A percentile compares a stretch with the other conserved stretches of the same genome.
Evolutionary conservation across 2,113 vertebrate species (phyloP).

Genomic region (Abramis brama): DNA sequence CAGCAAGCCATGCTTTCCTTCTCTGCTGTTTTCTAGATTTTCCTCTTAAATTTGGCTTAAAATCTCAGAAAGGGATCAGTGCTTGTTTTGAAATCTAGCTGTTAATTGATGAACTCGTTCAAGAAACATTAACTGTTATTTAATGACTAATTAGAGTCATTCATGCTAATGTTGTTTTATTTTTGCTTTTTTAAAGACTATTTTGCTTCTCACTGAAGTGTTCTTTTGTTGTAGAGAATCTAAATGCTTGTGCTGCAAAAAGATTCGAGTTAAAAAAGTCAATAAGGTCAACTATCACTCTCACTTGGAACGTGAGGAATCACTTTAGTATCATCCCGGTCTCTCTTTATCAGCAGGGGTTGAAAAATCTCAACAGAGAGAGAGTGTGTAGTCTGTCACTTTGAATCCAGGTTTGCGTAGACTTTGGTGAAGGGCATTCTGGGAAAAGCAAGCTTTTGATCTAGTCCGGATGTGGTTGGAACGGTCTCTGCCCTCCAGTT

Average conservation of each 20-base stretch:
- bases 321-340: neutral
- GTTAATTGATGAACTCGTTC: neutral
- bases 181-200: neutral
- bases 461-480: slow-evolving; percentile 39
- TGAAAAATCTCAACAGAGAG: neutral
- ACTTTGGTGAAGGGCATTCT: slow-evolving; percentile 7
- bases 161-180: neutral
- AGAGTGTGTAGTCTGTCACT: neutral
- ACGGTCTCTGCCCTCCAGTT: slow-evolving; percentile 22
- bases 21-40: neutral
- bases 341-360: neutral
- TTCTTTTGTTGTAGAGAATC: neutral
- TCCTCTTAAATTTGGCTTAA: neutral
- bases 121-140: neutral
- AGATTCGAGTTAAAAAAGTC: neutral
- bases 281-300: neutral
- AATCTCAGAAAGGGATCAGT: neutral
- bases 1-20: neutral
- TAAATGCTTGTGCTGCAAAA: neutral
- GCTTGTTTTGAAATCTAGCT: neutral
- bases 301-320: neutral
- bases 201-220: neutral
- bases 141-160: neutral
- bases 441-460: slow-evolving; percentile 44
- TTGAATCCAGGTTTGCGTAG: slow-evolving; percentile 18